phyloP scores from a whole-genome alignment of 2,797 vertebrate genomes.

The Melopsittacus undulatus region DNA sequence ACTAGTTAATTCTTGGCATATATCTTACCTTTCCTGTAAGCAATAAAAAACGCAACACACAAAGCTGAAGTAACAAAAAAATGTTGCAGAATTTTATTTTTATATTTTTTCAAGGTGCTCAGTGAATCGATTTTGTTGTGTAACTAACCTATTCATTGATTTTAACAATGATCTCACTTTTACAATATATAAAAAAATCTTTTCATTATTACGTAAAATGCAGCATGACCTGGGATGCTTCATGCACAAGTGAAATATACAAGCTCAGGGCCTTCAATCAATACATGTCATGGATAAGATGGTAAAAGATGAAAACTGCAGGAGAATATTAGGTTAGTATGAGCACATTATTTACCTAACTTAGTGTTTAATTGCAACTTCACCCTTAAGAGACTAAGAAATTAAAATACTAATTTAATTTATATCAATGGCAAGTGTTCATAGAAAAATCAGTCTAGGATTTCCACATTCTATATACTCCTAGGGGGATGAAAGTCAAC shows the following conservation, averaged over 20 bases:
- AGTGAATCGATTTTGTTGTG: not conserved
- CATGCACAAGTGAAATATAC: not conserved
- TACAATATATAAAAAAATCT: not conserved
- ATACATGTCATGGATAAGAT: not conserved
- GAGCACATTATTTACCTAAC: not conserved
- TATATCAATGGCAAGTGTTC: not conserved
- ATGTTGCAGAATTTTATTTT: not conserved
- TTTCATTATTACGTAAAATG: not conserved
- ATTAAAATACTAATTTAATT: not conserved
- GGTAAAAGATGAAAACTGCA: not conserved
- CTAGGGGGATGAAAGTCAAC: not conserved
- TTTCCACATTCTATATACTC: not conserved
- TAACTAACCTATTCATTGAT: not conserved
- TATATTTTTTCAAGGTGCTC: not conserved
- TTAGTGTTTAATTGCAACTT: not conserved
- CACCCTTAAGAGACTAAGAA: not conserved
- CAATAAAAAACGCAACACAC: not conserved
- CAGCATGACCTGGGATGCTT: not conserved
- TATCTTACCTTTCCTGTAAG: not conserved
- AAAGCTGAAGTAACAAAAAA: not conserved
- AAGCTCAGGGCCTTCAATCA: not conserved
- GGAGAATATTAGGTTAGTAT: not conserved
- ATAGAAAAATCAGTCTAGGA: not conserved
- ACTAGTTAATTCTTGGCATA: not conserved
- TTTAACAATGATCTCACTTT: not conserved